Evolutionary conservation across 1,140 invertebrate genomes (phyloP).

Genomic region (Radopholus similis): DNA sequence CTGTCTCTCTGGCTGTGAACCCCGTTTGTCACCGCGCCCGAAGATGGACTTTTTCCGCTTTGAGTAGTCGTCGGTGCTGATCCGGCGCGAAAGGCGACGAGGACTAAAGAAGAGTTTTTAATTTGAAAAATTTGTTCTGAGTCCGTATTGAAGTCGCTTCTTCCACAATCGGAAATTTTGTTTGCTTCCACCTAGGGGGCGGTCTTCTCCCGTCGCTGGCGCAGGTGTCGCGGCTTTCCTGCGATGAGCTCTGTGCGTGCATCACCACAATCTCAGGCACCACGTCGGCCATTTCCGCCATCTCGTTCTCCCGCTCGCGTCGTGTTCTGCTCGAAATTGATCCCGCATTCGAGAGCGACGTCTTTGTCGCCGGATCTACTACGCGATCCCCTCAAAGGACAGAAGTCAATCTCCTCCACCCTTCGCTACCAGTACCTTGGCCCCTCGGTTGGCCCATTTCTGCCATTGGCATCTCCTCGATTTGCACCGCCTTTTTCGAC

Average conservation of each 20-base stretch:
- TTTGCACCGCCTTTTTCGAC: not conserved
- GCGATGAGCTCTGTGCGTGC: constrained; percentile 41
- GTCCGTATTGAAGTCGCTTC: not conserved
- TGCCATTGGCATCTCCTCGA: too few relatives aligned
- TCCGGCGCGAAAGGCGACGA: constrained; percentile 22
- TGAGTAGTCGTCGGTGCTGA: constrained; percentile 22
- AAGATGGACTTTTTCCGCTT: constrained; percentile 23
- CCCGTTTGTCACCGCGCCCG: not conserved
- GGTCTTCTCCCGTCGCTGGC: constrained; percentile 13
- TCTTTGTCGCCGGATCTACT: too few relatives aligned
- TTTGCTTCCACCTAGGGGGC: not conserved
- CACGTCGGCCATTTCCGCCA: constrained; percentile 21
- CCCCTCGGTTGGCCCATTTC: too few relatives aligned
- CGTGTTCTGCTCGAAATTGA: constrained; percentile 4
- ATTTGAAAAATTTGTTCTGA: not conserved
- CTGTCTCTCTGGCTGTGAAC: constrained; percentile 1
- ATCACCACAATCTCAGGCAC: constrained; percentile 49
- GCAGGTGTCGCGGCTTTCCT: constrained; percentile 26
- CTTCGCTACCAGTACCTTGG: too few relatives aligned
- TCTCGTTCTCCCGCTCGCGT: constrained; percentile 17
- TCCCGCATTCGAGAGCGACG: too few relatives aligned
- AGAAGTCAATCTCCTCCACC: too few relatives aligned
- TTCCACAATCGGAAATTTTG: not conserved
- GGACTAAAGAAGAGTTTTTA: constrained; percentile 1
- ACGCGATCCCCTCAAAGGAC: too few relatives aligned